Percentiles rank a stretch among this genome's conserved stretches.
Conservation (phyloP, 1,140 invertebrate genomes). For the Conus betulinus region DNA sequence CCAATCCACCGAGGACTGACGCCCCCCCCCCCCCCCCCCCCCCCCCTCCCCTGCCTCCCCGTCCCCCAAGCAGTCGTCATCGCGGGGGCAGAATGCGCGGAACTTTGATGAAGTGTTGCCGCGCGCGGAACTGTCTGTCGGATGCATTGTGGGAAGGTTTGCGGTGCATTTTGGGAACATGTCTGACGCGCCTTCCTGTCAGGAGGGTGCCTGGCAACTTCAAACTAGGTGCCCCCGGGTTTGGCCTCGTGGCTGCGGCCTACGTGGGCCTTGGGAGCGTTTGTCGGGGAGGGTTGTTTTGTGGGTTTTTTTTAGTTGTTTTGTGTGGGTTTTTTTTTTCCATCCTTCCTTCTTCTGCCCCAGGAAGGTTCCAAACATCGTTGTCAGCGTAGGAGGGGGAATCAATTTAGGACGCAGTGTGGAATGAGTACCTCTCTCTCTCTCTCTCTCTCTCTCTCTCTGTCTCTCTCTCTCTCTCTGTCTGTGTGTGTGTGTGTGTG, state of each 20-base stretch:
- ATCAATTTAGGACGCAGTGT: too few species aligned
- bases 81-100: constrained; percentile 25
- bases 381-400: too few species aligned
- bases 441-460: too few species aligned
- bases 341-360: background rate
- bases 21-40: too few species aligned
- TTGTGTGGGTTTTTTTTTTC: background rate
- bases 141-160: constrained; percentile 36
- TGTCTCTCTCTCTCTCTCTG: too few species aligned
- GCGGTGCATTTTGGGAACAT: constrained; percentile 29
- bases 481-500: too few species aligned
- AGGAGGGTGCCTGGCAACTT: constrained; percentile 1
- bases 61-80: background rate
- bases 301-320: background rate
- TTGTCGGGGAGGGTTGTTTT: too few species aligned
- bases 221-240: constrained; percentile 24
- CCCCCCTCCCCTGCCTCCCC: too few species aligned
- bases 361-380: too few species aligned
- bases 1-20: background rate
- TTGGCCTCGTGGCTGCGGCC: background rate
- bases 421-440: too few species aligned
- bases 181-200: constrained; percentile 25
- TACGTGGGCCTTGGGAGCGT: background rate
- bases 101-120: constrained; percentile 36
- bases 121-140: constrained; percentile 13